A percentile compares a stretch with the other conserved stretches of the same genome.
Conservation (phyloP, 2,888 invertebrate species). For the Pandemis corylana region DNA sequence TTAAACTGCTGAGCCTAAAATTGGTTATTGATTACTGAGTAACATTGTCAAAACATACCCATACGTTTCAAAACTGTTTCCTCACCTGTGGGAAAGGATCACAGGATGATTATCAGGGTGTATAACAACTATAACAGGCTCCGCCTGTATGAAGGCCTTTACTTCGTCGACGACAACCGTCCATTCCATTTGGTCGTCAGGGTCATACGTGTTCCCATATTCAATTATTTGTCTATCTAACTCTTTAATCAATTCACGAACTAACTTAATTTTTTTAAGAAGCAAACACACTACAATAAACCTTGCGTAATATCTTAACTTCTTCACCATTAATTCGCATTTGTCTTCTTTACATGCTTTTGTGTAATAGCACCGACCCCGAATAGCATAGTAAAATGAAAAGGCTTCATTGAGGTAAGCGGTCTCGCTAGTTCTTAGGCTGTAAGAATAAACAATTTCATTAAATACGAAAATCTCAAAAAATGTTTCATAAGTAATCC, state of each 20-base stretch:
- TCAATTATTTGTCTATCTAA: conserved; percentile 97
- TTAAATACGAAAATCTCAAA: background rate
- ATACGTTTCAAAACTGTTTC: background rate
- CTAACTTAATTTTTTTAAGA: conserved; percentile 96
- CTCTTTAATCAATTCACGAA: conserved; percentile 95
- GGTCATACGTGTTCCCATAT: conserved; percentile 97
- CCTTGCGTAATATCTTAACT: conserved; percentile 96
- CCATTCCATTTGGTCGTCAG: conserved; percentile 99
- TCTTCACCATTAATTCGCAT: conserved; percentile 98
- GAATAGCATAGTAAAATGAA: conserved; percentile 97
- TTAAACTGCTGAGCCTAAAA: conserved; percentile 38
- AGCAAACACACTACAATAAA: conserved; percentile 98
- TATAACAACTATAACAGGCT: conserved; percentile 94
- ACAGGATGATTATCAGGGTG: conserved; percentile 95
- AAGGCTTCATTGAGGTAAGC: conserved; percentile 98
- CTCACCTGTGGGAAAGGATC: conserved; percentile 93
- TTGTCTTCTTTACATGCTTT: conserved; percentile 96
- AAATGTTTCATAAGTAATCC: background rate
- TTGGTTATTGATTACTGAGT: background rate
- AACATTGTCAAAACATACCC: background rate
- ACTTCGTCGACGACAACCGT: conserved; percentile 97
- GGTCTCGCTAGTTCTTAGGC: conserved; percentile 97
- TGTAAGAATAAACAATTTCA: conserved; percentile 68
- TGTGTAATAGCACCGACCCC: conserved; percentile 97
- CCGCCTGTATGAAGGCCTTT: conserved; percentile 96